These are phyloP conservation scores for Acleris holmiana DNA, from an alignment of 2,888 invertebrate genomes.

Conservation along the genomic window DNA sequence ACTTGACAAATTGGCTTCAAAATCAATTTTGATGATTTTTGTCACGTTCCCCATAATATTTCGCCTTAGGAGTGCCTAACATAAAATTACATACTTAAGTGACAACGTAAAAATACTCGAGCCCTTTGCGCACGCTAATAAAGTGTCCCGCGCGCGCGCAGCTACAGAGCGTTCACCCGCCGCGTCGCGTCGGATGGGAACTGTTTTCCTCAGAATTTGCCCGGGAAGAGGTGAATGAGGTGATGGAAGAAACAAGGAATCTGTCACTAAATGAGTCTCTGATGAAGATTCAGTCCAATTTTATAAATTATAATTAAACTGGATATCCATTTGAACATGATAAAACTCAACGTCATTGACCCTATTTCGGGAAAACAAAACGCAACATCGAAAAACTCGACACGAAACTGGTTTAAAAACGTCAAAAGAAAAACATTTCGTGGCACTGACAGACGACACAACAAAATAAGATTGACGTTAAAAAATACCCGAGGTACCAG, in stretches of 20 bases:
- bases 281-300: not conserved
- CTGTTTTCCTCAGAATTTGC: constrained; percentile 34
- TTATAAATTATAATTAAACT: too few relatives aligned
- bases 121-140: constrained; percentile 69
- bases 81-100: too few relatives aligned
- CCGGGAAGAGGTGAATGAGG: constrained; percentile 22
- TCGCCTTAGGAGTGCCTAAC: too few relatives aligned
- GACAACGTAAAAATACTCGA: not conserved
- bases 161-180: constrained; percentile 69
- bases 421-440: not conserved
- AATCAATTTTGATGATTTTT: too few relatives aligned
- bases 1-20: too few relatives aligned
- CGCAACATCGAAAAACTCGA: too few relatives aligned
- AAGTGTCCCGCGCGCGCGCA: constrained; percentile 65
- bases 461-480: constrained; percentile 14
- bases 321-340: too few relatives aligned
- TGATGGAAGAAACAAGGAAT: not conserved
- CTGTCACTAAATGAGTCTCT: not conserved
- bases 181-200: constrained; percentile 45
- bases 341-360: too few relatives aligned
- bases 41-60: too few relatives aligned
- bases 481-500: constrained; percentile 54
- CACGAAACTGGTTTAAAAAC: not conserved
- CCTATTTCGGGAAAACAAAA: too few relatives aligned
- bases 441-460: not conserved